Evolutionary conservation across 2,797 vertebrate species (phyloP), one percentile per base, ranked within the genome.

Genomic region (Xenops minutus): DNA sequence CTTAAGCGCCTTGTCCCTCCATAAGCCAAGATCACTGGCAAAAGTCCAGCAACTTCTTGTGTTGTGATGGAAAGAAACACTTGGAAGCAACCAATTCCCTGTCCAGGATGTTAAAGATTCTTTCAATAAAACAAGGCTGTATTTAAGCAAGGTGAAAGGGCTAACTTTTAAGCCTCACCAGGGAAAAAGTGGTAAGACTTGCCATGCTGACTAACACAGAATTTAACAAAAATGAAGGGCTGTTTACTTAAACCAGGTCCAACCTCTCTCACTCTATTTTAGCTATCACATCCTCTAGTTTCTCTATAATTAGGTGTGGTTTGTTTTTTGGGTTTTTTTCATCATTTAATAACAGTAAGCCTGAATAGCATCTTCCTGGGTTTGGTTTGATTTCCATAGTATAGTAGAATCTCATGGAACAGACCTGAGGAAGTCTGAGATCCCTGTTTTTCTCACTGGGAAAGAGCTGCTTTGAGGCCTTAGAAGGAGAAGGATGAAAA

Each of bases 51-150:
- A 51, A 37, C 52, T 90, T 8, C 10, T 91, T 92, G 61, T 96
- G 80, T 89, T 82, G 83, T 10, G 63, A 55, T 95, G 85, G 85
- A 92, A 97, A 95, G 88, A 95, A 93, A 79, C 55, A 71, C 89
- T 97, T 94, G 89, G 94, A 88, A 93, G 88, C 85, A 96, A 89
- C 88, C 36, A 44, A 58, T 91, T 82, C 64, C 34, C 89, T 96
- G 66, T 67, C 83, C 39, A 67, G 85, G 85, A 88, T 87, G 69
- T 87, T 95, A 95, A 85, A 80, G 94, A 85, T 96, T 97, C 96
- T 95, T 95, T 95, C 85, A 72, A 4, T 93, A 77, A 72, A 97
- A 78, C 51, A 87, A 86, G 22, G 23, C 84, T 92, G 58, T 61
- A 69, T 81, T 94, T 72, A 61, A 84, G 67, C 69, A 79, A 93